phyloP scores from a whole-genome alignment of 2,797 vertebrate genomes.

The Diplodus puntazzo region DNA sequence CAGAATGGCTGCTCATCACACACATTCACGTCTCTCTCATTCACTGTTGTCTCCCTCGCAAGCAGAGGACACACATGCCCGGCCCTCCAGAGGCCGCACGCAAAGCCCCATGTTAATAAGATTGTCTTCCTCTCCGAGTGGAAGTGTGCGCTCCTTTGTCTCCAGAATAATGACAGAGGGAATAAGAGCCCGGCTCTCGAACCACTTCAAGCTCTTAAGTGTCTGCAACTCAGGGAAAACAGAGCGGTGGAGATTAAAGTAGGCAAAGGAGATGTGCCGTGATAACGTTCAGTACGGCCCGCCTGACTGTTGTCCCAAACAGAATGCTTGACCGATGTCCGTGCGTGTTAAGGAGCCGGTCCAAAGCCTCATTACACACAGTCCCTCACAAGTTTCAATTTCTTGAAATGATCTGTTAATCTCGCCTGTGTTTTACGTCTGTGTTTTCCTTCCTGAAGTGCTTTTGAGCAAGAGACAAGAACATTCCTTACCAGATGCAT shows the following conservation, averaged over 20 bases:
- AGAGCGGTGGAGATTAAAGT: slow-evolving; percentile 42
- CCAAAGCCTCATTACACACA: not conserved
- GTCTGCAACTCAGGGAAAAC: slow-evolving; percentile 53
- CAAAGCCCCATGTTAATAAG: slow-evolving; percentile 61
- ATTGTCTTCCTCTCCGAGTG: slow-evolving; percentile 56
- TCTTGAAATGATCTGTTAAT: not conserved
- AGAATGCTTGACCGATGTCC: slow-evolving; percentile 27
- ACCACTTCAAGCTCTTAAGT: slow-evolving; percentile 64
- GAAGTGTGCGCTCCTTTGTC: slow-evolving; percentile 63
- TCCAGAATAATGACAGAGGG: slow-evolving; percentile 60
- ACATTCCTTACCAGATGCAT: too few relatives aligned
- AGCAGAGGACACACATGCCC: slow-evolving; percentile 24
- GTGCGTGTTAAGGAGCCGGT: not conserved
- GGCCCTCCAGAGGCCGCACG: slow-evolving; percentile 40
- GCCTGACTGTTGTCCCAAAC: slow-evolving; percentile 11
- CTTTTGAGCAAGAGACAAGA: not conserved
- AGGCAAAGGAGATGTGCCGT: slow-evolving; percentile 22
- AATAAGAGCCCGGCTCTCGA: slow-evolving; percentile 62
- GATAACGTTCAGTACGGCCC: slow-evolving; percentile 21
- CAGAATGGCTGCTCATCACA: slow-evolving; percentile 49
- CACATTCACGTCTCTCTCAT: slow-evolving; percentile 26
- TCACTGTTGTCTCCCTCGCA: slow-evolving; percentile 35
- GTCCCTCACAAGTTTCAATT: not conserved
- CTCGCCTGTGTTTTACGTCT: not conserved
- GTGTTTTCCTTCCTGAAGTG: not conserved